These are phyloP conservation scores for Morus bassanus DNA, from an alignment of 2,797 vertebrate species.

Conservation along the genomic window DNA sequence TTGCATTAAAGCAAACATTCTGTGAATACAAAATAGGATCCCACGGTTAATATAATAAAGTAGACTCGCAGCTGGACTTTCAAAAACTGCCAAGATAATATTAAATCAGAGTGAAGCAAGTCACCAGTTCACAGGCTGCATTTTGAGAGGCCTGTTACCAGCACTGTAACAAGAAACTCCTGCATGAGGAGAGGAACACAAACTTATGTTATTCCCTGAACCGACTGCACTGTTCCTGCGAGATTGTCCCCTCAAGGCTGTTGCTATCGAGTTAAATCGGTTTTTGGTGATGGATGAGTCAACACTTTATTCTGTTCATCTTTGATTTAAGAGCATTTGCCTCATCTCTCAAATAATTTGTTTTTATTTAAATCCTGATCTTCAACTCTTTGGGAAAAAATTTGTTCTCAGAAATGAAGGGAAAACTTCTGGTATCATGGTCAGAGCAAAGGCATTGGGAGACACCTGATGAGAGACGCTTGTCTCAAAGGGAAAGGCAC, in stretches of 20 bases:
- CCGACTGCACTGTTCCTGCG: neutral
- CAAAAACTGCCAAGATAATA: neutral
- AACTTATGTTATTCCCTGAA: neutral
- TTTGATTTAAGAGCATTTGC: neutral
- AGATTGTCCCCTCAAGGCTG: neutral
- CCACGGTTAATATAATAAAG: neutral
- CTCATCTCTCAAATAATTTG: neutral
- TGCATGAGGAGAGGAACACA: fast-evolving
- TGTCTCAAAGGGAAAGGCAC: neutral
- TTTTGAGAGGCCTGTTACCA: neutral
- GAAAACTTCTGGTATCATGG: neutral
- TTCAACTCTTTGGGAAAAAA: neutral
- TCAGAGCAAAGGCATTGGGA: neutral
- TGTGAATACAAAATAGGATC: slow-evolving; percentile 20
- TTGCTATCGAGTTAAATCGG: neutral
- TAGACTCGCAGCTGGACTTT: neutral
- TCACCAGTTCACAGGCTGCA: neutral
- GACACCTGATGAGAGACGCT: neutral
- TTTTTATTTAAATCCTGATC: neutral
- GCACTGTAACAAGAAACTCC: neutral
- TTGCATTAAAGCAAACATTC: neutral
- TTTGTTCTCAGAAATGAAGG: neutral
- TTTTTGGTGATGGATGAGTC: neutral
- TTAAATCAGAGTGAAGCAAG: neutral
- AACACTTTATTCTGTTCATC: neutral